These are phyloP conservation scores for Actias luna DNA, from an alignment of 2,888 invertebrate species.

Conservation along the genomic window DNA sequence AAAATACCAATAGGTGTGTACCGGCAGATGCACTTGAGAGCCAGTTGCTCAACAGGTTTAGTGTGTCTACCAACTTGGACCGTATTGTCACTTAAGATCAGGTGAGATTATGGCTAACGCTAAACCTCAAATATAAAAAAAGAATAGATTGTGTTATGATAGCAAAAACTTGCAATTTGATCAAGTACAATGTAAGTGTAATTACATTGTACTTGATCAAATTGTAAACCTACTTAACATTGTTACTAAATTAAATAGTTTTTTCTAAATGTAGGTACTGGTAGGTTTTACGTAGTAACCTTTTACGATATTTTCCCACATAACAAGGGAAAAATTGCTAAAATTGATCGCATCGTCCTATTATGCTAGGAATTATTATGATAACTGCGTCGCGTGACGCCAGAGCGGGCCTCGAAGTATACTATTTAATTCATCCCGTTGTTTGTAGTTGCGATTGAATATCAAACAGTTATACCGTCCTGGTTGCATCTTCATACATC, in stretches of 20 bases:
- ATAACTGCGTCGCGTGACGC: constrained; percentile 26
- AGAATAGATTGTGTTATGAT: too few relatives aligned
- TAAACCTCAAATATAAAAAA: too few relatives aligned
- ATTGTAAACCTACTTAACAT: background rate
- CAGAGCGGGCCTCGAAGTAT: constrained; percentile 12
- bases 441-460: constrained; percentile 20
- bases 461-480: constrained; percentile 14
- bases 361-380: constrained; percentile 22
- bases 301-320: background rate
- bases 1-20: too few relatives aligned
- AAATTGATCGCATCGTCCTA: background rate
- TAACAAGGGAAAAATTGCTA: background rate
- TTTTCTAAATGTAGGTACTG: background rate
- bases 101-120: too few relatives aligned
- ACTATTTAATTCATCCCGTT: constrained; percentile 31
- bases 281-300: background rate
- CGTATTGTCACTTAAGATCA: too few relatives aligned
- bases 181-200: background rate
- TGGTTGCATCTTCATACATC: background rate
- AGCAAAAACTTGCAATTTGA: background rate
- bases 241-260: background rate
- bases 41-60: too few relatives aligned
- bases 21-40: too few relatives aligned
- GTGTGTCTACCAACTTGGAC: too few relatives aligned
- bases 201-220: too few relatives aligned